Base-by-base conservation (phyloP, 2,113 vertebrate genomes). In the Mugil cephalus region DNA sequence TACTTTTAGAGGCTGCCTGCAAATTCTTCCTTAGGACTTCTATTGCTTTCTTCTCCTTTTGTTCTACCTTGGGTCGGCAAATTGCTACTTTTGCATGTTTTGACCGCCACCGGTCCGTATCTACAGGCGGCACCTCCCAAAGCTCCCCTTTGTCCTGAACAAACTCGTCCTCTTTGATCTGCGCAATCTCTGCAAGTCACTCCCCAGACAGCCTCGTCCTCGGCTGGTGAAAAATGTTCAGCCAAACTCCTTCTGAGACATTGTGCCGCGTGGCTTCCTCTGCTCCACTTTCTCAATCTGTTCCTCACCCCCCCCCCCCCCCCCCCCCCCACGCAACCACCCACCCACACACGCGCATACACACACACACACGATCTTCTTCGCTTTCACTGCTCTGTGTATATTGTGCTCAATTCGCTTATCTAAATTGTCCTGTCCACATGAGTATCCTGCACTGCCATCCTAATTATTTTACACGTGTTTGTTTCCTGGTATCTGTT, bases 211-310 rank as follows among this genome's bases (percentile, higher is more conserved):
- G 12, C 46, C 79, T 61, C 51, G 13, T 60, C 51, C 19, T 55
- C 34, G 53, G 67, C 70, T 47, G 45, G 60, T 45, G 59, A 19
- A 64, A 68, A 36, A 36, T 45, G 71, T 70, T 77, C 46, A 72
- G 73, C 68, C 50, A 50, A 77, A 39, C 58, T 83, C 83, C 81
- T 81, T 79, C 79, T 47, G 79, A 79, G 81, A 83, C 79, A 36
- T 18, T 17, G 43, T 45, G 65, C 71, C 45, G 43, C 12, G 64
- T 46, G 63, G 86, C 82, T 87, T 84, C 83, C 83, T 66, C 63
- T 86, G 84, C 83, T 90, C 87, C 58, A 86, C 53, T 87, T 89
- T 81, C 80, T 74, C 84, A 79, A 73, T 85, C 75, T 70, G 71
- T 47, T 82, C 35, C 59, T 73, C 74, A 12, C 24, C 47, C 40